phyloP scores from a whole-genome alignment of 2,797 vertebrate species.

The Alectoris magna region DNA sequence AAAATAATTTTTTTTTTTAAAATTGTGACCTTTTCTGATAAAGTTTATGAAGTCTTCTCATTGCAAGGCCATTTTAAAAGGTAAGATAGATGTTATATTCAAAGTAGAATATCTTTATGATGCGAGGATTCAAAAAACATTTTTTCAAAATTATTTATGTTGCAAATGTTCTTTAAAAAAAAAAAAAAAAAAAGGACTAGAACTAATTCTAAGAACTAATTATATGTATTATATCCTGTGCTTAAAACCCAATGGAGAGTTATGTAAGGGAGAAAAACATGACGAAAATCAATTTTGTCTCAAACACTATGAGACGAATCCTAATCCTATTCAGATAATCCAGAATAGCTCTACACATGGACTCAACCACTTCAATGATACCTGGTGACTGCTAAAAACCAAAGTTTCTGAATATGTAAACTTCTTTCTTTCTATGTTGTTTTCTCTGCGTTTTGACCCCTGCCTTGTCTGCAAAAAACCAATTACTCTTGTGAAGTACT shows the following conservation, averaged over 20 bases:
- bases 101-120: neutral
- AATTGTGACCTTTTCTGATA: rapidly evolving
- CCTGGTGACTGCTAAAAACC: rapidly evolving
- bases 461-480: neutral
- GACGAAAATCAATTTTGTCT: neutral
- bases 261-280: rapidly evolving
- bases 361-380: neutral
- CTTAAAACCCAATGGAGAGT: neutral
- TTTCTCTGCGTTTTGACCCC: neutral
- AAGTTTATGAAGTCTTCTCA: neutral
- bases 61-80: neutral
- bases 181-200: neutral
- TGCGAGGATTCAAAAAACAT: neutral
- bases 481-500: neutral
- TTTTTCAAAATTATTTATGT: neutral
- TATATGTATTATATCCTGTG: neutral
- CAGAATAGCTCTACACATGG: neutral
- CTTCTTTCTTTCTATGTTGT: neutral
- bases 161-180: neutral
- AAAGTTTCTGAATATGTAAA: neutral
- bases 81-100: neutral
- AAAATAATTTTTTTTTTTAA: neutral
- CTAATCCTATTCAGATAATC: neutral
- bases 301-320: neutral
- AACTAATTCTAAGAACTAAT: neutral